Conservation (phyloP, 1,140 invertebrate species). For the Atta colombica region DNA sequence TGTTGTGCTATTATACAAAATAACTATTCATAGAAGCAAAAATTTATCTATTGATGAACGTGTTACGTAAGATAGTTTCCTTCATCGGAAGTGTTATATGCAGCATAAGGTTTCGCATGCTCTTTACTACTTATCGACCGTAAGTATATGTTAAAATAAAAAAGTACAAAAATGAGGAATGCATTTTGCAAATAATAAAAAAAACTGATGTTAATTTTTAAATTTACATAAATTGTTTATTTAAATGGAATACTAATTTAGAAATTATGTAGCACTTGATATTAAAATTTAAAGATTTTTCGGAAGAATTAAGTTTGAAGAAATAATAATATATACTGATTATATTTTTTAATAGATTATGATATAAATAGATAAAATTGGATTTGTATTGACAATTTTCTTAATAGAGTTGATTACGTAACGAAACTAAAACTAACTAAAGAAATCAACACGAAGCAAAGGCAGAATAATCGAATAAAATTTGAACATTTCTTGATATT, state of each 20-base stretch:
- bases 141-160: not conserved
- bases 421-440: conserved; percentile 20
- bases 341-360: not conserved
- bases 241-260: not conserved
- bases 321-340: not conserved
- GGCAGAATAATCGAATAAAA: not conserved
- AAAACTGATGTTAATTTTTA: not conserved
- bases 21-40: not conserved
- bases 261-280: not conserved
- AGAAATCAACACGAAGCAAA: not conserved
- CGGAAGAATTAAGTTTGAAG: not conserved
- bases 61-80: conserved; percentile 48
- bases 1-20: not conserved
- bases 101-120: not conserved
- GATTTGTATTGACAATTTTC: not conserved
- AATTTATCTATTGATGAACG: conserved; percentile 14
- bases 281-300: not conserved
- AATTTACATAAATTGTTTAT: not conserved
- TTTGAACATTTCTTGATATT: not conserved
- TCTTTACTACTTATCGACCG: not conserved
- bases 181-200: not conserved
- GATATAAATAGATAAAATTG: not conserved
- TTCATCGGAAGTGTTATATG: not conserved
- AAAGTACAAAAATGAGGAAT: not conserved
- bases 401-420: not conserved